Evolutionary conservation across 2,113 vertebrate species (phyloP).

Genomic region (Tachysurus fulvidraco): DNA sequence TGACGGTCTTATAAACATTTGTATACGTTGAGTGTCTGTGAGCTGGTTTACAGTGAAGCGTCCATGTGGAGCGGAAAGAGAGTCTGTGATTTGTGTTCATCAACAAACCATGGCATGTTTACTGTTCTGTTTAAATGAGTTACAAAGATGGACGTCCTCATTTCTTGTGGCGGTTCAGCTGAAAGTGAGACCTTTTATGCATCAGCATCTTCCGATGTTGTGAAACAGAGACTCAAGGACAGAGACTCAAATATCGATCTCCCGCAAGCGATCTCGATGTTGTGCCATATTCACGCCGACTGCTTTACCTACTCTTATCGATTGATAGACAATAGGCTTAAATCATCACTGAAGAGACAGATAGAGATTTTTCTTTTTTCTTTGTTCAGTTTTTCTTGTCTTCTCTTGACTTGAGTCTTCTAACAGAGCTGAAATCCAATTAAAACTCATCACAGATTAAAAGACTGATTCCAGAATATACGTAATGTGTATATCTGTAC

Average conservation of each 20-base stretch:
- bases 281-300: conserved; percentile 69
- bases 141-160: background rate
- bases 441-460: conserved; percentile 28
- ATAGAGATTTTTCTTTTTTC: conserved; percentile 7
- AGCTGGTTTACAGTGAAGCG: background rate
- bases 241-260: conserved; percentile 69
- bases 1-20: no score
- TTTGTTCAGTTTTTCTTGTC: conserved; percentile 1
- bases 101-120: background rate
- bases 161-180: conserved; percentile 12
- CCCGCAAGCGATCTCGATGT: conserved; percentile 66
- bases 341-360: conserved; percentile 61
- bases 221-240: conserved; percentile 60
- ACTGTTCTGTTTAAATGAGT: background rate
- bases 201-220: conserved; percentile 54
- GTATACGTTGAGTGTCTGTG: background rate
- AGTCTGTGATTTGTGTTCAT: background rate
- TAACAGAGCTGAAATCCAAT: conserved; percentile 33
- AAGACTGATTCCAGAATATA: background rate
- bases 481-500: conserved; percentile 11
- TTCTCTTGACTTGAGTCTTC: conserved; percentile 13
- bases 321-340: conserved; percentile 59
- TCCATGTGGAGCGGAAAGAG: background rate
- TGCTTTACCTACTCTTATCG: conserved; percentile 64
- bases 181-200: conserved; percentile 44